phyloP scores from a whole-genome alignment of 2,797 vertebrate genomes.

The Poecilia picta region DNA sequence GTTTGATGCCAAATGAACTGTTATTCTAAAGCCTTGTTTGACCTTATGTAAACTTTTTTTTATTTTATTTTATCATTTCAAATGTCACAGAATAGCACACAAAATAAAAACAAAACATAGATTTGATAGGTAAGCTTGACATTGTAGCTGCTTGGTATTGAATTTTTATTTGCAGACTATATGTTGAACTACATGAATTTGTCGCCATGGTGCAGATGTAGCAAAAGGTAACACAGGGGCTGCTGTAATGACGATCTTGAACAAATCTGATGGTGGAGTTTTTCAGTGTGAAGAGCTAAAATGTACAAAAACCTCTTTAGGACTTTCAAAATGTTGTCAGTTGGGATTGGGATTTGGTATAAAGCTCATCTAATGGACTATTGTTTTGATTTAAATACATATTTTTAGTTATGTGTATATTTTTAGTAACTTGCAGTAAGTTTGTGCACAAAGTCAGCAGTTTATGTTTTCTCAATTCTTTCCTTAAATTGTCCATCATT shows the following conservation, averaged over 20 bases:
- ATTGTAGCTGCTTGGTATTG: conserved; percentile 12
- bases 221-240: conserved; percentile 13
- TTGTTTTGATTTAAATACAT: background rate
- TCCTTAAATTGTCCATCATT: conserved; percentile 41
- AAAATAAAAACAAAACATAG: background rate
- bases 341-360: conserved; percentile 2
- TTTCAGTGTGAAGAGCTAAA: conserved; percentile 5
- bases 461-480: conserved; percentile 21
- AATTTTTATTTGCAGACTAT: conserved; percentile 17
- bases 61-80: background rate
- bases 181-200: conserved; percentile 5
- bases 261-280: conserved; percentile 5
- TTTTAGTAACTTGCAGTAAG: conserved; percentile 22
- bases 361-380: conserved; percentile 4
- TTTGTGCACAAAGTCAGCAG: conserved; percentile 29
- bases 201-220: conserved; percentile 9
- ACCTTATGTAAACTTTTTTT: background rate
- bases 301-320: conserved; percentile 2
- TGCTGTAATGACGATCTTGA: conserved; percentile 5
- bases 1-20: background rate
- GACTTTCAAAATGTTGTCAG: background rate
- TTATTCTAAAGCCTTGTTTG: conserved; percentile 2
- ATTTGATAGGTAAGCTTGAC: conserved; percentile 5
- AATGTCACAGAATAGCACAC: conserved; percentile 3
- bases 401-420: conserved; percentile 37